A percentile compares a stretch with the other conserved stretches of the same genome.
Conservation (phyloP, 2,888 invertebrate species). For the Cerastoderma edule region DNA sequence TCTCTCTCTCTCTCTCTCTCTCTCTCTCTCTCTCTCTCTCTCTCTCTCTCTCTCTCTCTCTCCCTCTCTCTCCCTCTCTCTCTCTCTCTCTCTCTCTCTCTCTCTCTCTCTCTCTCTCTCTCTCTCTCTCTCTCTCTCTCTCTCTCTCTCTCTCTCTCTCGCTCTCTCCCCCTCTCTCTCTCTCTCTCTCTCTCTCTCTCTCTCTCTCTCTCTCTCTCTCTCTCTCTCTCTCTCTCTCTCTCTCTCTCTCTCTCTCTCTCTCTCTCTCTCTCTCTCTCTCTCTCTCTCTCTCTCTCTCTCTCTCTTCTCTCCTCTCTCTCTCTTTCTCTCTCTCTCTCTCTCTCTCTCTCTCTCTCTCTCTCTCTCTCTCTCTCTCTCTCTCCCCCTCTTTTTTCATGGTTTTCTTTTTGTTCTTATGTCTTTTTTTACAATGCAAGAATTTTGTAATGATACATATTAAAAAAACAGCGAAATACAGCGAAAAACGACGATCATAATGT, state of each 20-base stretch:
- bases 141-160: no score
- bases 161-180: no score
- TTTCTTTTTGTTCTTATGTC: no score
- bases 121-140: no score
- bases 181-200: constrained; percentile 5
- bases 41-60: constrained; percentile 1
- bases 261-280: neutral
- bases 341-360: neutral
- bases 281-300: constrained; percentile 1
- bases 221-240: constrained; percentile 5
- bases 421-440: no score
- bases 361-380: constrained; percentile 1
- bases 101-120: no score
- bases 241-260: neutral
- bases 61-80: neutral
- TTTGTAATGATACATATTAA: no score
- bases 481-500: no score
- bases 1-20: neutral
- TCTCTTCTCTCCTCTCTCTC: neutral
- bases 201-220: constrained; percentile 5
- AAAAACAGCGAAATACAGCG: no score
- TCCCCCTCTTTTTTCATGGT: no score
- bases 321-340: neutral
- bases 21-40: neutral
- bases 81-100: no score